Evolutionary conservation across 2,113 vertebrate species (phyloP).

Genomic region (Campylomormyrus numenius): DNA sequence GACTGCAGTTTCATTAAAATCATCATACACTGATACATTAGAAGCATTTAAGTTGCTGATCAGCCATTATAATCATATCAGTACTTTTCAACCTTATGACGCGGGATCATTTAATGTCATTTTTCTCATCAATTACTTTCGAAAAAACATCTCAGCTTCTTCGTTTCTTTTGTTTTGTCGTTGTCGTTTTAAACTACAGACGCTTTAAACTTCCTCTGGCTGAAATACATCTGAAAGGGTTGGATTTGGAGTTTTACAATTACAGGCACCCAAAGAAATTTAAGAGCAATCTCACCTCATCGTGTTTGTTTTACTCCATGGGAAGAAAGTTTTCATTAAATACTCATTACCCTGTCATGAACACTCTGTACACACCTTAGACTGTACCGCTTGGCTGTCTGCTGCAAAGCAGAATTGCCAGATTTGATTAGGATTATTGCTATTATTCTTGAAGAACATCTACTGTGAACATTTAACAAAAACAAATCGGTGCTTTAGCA

Average conservation of each 20-base stretch:
- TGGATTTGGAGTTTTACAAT: not conserved
- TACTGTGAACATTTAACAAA: not conserved
- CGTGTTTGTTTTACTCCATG: not conserved
- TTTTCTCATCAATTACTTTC: not conserved
- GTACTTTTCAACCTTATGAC: not conserved
- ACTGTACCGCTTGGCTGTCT: not conserved
- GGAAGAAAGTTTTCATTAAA: conserved; percentile 11
- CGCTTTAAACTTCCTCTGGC: not conserved
- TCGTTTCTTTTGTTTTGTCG: not conserved
- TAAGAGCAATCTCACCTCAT: not conserved
- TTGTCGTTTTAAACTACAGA: not conserved
- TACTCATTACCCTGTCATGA: conserved; percentile 10
- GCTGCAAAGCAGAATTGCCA: not conserved
- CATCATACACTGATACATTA: not conserved
- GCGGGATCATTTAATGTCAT: not conserved
- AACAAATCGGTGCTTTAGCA: not conserved
- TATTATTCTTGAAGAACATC: not conserved
- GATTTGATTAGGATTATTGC: not conserved
- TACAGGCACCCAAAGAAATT: not conserved
- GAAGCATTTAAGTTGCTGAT: not conserved
- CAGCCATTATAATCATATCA: not conserved
- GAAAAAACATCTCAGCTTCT: not conserved
- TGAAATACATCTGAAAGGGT: not conserved
- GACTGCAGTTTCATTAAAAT: not conserved
- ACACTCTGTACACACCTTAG: not conserved